These are phyloP conservation scores for Macropodus opercularis DNA, from an alignment of 2,797 vertebrate genomes.

Conservation along the genomic window DNA sequence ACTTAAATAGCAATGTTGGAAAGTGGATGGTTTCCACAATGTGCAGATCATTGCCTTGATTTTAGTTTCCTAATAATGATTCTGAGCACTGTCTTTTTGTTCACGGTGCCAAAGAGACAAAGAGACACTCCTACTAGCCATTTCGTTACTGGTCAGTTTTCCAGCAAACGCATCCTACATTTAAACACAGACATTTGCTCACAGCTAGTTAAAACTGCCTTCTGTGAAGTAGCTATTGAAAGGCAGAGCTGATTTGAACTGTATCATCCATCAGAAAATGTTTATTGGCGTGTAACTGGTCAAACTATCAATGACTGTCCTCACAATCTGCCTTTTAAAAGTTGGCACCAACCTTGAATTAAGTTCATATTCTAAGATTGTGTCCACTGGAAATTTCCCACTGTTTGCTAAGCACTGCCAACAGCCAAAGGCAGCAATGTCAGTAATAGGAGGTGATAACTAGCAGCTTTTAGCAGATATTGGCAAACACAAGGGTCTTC, in stretches of 20 bases:
- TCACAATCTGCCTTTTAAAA: conserved; percentile 60
- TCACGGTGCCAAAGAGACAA: conserved; percentile 66
- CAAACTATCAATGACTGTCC: conserved; percentile 37
- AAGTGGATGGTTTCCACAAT: conserved; percentile 57
- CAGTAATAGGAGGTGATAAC: conserved; percentile 67
- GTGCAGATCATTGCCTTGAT: conserved; percentile 56
- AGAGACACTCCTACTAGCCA: conserved; percentile 51
- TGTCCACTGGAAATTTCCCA: conserved; percentile 57
- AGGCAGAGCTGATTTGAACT: conserved; percentile 25
- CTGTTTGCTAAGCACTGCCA: conserved; percentile 66
- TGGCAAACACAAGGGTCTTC: conserved; percentile 50
- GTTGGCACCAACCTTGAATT: conserved; percentile 50
- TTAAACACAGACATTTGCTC: conserved; percentile 28
- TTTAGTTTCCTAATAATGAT: conserved; percentile 31
- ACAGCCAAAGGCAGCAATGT: conserved; percentile 61
- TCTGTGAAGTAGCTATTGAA: conserved; percentile 40
- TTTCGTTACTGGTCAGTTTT: conserved; percentile 33
- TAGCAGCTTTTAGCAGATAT: conserved; percentile 68
- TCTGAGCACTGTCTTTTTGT: conserved; percentile 48
- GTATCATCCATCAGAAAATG: conserved; percentile 21
- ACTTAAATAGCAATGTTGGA: conserved; percentile 47
- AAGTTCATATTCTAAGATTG: conserved; percentile 48
- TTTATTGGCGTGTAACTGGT: conserved; percentile 35
- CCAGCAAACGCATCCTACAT: conserved; percentile 32
- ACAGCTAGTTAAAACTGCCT: conserved; percentile 38